Base-by-base conservation (phyloP, 2,888 invertebrate species). In the Cacoxenus indagator region DNA sequence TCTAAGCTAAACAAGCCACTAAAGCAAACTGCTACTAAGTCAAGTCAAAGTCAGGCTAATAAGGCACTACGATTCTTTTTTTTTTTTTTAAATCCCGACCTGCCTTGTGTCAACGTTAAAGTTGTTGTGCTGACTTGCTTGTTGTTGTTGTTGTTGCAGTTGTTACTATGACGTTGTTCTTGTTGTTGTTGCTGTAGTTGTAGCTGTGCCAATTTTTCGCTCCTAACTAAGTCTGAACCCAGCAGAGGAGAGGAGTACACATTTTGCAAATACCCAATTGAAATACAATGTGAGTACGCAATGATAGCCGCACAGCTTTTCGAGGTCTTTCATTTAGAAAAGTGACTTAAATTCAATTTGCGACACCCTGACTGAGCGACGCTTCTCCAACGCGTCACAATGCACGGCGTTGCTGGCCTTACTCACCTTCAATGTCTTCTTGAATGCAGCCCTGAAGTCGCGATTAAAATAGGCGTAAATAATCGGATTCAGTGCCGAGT, bases 381-480 rank as follows among this genome's bases (percentile, higher is more conserved):
- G n/a, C n/a, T n/a, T n/a, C n/a, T n/a, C n/a, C n/a, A n/a, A n/a
- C n/a, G n/a, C n/a, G n/a, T n/a, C n/a, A n/a, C n/a, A n/a, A n/a
- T n/a, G n/a, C n/a, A n/a, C n/a, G n/a, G n/a, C n/a, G n/a, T n/a
- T n/a, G n/a, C n/a, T n/a, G n/a, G n/a, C n/a, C n/a, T 3, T 62
- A 80, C 83, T 85, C 77, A 89, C 86, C 86, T 88, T 92, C 81
- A 96, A 89, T 11, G 96, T 96, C 89, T 95, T 95, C 88, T 95
- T 93, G 90, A 98, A 98, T 9, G 98, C 98, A 65, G 94, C 94
- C 76, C 98, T 91, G 89, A 99, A 98, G 89, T 99, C 98, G 67
- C 97, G 91, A 89, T 98, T 98, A 91, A 98, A 98, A 89, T 97
- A 97, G 46, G 98, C 98, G 90, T 97, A 98, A 87, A 98, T 97